Percentiles rank a stretch among this genome's conserved stretches.
Evolutionary conservation across 92 coral and sea anemone genomes (phyloP).

Genomic region (Heliopora coerulea): DNA sequence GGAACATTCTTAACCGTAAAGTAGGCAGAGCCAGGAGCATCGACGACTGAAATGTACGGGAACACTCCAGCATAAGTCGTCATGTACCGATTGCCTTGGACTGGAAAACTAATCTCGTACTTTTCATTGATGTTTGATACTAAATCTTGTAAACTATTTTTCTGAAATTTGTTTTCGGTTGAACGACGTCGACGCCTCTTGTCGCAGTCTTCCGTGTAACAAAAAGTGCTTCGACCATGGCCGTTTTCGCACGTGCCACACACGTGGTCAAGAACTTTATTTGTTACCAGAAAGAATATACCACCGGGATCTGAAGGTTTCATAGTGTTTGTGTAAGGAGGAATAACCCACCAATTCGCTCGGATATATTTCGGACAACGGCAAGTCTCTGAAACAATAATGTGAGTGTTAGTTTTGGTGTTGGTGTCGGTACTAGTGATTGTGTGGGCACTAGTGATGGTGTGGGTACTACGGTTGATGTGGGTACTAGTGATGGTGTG

Average conservation of each 20-base stretch:
- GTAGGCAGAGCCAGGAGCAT: conserved; percentile 72
- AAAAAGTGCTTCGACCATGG: conserved; percentile 49
- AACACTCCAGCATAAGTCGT: conserved; percentile 59
- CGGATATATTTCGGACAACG: conserved; percentile 56
- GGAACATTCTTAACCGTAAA: conserved; percentile 40
- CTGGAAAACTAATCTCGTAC: conserved; percentile 67
- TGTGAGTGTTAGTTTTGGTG: neutral
- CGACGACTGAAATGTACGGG: conserved; percentile 61
- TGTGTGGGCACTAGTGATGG: too few relatives aligned
- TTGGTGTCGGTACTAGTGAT: neutral
- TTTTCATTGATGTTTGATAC: conserved; percentile 44
- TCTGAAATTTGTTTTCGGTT: conserved; percentile 15
- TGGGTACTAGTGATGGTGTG: too few relatives aligned
- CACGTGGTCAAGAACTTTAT: conserved; percentile 49
- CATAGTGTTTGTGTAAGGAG: conserved; percentile 56
- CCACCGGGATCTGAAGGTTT: conserved; percentile 52
- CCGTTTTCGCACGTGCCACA: conserved; percentile 67
- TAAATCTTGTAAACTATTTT: conserved; percentile 48
- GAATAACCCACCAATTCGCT: conserved; percentile 60
- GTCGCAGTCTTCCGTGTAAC: conserved; percentile 19
- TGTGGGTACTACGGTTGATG: too few relatives aligned
- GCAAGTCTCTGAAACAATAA: conserved; percentile 60
- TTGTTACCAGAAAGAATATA: conserved; percentile 54
- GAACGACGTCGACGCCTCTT: conserved; percentile 23
- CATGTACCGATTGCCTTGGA: conserved; percentile 52